A percentile compares a stretch with the other conserved stretches of the same genome.
These are phyloP conservation scores for Pygocentrus nattereri DNA, from an alignment of 2,797 vertebrate genomes.

Conservation along the genomic window DNA sequence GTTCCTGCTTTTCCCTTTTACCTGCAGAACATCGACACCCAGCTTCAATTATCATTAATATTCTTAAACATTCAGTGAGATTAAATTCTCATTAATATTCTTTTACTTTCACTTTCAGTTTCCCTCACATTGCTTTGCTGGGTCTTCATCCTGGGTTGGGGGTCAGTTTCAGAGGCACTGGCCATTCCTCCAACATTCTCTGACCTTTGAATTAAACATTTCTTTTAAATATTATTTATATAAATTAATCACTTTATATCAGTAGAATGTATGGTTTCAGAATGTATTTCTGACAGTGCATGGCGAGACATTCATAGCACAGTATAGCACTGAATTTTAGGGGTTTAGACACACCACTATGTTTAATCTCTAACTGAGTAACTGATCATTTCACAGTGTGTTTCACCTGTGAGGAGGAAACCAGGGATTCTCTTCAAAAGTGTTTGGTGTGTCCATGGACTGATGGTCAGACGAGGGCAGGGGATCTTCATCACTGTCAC, in stretches of 20 bases:
- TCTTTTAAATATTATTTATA: not conserved
- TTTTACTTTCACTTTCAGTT: not conserved
- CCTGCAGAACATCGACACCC: not conserved
- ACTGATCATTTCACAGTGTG: too few species aligned
- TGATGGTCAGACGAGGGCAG: constrained; percentile 7
- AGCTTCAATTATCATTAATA: too few species aligned
- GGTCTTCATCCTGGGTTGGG: not conserved
- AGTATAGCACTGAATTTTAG: too few species aligned
- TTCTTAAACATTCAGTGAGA: too few species aligned
- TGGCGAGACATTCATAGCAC: too few species aligned
- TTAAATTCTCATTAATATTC: not conserved
- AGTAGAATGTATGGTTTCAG: too few species aligned
- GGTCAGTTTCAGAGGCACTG: not conserved
- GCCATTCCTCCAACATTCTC: not conserved
- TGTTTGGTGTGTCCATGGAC: constrained; percentile 35
- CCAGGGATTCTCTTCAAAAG: not conserved
- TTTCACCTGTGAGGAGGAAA: not conserved
- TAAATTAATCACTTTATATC: too few species aligned
- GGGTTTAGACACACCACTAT: not conserved
- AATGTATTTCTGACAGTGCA: too few species aligned
- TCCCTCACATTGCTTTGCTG: not conserved
- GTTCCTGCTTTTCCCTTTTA: not conserved
- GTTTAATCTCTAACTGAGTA: too few species aligned
- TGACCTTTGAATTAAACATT: not conserved
- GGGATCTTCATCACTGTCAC: not conserved